These are phyloP conservation scores for Chiridota heheva DNA, from an alignment of 35 echinoderm and acorn worm genomes.

Conservation along the genomic window DNA sequence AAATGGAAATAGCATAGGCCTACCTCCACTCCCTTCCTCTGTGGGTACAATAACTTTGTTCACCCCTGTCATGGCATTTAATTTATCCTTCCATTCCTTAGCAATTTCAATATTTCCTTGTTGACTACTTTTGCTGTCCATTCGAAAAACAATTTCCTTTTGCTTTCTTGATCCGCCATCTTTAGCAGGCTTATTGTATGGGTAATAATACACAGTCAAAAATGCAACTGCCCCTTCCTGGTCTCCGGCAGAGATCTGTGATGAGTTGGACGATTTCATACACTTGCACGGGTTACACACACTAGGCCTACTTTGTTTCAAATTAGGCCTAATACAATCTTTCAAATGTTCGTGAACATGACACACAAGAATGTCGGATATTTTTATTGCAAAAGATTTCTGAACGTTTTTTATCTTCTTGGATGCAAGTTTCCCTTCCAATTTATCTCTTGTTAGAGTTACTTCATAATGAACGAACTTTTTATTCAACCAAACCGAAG, in stretches of 20 bases:
- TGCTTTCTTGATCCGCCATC: conserved; percentile 12
- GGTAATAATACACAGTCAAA: conserved; percentile 8
- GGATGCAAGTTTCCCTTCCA: not conserved
- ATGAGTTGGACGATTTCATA: no score
- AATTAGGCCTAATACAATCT: conserved; percentile 26
- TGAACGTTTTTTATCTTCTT: conserved; percentile 4
- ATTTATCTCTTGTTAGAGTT: conserved; percentile 1
- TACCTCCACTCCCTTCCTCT: conserved; percentile 14
- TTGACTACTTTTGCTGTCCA: not conserved
- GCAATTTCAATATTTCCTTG: not conserved
- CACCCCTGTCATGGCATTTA: not conserved
- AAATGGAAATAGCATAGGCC: no score
- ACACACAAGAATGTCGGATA: conserved; percentile 14
- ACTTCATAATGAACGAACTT: conserved; percentile 1
- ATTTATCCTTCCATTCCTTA: conserved; percentile 17
- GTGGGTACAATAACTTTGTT: not conserved
- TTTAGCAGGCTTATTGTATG: conserved; percentile 8
- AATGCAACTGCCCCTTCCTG: conserved; percentile 7
- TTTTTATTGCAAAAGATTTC: conserved; percentile 9
- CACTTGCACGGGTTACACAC: conserved; percentile 8
- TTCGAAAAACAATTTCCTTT: conserved; percentile 20
- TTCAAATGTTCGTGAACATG: conserved; percentile 17
- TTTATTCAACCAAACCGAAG: conserved; percentile 14
- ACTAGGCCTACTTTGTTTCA: conserved; percentile 3
- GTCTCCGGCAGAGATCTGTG: not conserved